These are phyloP conservation scores for Zaprionus obscuricornis DNA, from an alignment of 2,888 invertebrate genomes.

Conservation along the genomic window DNA sequence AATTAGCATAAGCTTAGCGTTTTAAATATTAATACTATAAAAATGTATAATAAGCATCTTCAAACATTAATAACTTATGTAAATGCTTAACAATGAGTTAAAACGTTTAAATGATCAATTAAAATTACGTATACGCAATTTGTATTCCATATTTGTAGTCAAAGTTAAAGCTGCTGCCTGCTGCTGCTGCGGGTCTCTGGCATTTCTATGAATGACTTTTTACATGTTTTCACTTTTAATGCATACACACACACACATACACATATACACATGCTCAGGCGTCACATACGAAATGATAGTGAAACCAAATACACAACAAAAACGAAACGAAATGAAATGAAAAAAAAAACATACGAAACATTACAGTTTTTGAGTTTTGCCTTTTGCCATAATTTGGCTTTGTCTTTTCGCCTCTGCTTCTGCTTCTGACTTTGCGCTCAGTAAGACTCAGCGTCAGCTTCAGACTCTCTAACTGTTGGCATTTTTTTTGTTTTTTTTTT, in stretches of 20 bases:
- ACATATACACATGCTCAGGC: conserved; percentile 5
- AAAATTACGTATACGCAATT: conserved; percentile 77
- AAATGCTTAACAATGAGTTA: conserved; percentile 46
- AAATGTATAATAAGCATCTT: not conserved
- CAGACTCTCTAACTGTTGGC: conserved; percentile 60
- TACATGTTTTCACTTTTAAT: conserved; percentile 75
- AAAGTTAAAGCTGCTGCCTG: conserved; percentile 16
- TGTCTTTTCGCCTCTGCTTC: conserved; percentile 38
- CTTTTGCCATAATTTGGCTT: conserved; percentile 54
- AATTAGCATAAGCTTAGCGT: conserved; percentile 48
- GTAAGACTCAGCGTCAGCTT: not conserved
- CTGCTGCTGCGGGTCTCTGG: conserved; percentile 32
- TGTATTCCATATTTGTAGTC: conserved; percentile 63
- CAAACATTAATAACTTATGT: conserved; percentile 37
- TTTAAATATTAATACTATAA: conserved; percentile 2
- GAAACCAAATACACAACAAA: conserved; percentile 60
- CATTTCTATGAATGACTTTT: conserved; percentile 62
- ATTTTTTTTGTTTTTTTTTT: conserved; percentile 50
- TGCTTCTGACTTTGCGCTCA: too few species aligned
- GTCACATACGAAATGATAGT: conserved; percentile 46
- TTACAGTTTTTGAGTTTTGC: conserved; percentile 71
- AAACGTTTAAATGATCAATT: conserved; percentile 68
- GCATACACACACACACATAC: conserved; percentile 35
- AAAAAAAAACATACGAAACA: conserved; percentile 60
- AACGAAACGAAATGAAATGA: conserved; percentile 49